Conservation (phyloP, 2,888 invertebrate species). For the Conomelus anceps region DNA sequence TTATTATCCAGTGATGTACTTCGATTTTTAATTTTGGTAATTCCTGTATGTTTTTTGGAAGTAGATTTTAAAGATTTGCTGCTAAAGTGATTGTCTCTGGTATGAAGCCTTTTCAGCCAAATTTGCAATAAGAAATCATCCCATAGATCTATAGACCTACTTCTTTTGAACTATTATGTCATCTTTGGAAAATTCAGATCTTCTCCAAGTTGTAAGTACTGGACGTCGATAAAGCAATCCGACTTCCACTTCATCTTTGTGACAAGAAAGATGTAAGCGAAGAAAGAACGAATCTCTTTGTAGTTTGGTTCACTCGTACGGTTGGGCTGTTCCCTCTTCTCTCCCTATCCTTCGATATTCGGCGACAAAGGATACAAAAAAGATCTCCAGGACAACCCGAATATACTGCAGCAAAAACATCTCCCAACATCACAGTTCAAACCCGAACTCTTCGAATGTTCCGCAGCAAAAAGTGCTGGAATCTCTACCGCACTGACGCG, state of each 20-base stretch:
- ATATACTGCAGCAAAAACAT: not conserved
- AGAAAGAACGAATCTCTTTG: not conserved
- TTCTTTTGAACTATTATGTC: too few species aligned
- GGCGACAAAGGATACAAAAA: not conserved
- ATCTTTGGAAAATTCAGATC: not conserved
- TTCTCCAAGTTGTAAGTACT: not conserved
- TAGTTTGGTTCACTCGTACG: not conserved
- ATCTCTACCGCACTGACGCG: too few species aligned
- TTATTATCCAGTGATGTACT: too few species aligned
- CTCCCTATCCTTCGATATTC: not conserved
- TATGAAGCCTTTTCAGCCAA: too few species aligned
- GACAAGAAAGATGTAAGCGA: not conserved
- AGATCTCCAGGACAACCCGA: not conserved
- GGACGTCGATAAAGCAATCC: not conserved
- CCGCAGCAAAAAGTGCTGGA: not conserved
- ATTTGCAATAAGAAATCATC: too few species aligned
- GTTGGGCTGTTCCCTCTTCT: not conserved
- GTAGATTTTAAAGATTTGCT: too few species aligned
- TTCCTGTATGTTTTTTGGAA: too few species aligned
- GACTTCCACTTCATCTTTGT: not conserved
- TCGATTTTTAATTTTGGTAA: too few species aligned
- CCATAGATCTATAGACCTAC: too few species aligned
- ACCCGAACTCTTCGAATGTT: not conserved
- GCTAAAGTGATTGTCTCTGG: too few species aligned
- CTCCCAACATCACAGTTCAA: not conserved